Conservation (phyloP, 2,888 invertebrate genomes). For the Blera fallax region DNA sequence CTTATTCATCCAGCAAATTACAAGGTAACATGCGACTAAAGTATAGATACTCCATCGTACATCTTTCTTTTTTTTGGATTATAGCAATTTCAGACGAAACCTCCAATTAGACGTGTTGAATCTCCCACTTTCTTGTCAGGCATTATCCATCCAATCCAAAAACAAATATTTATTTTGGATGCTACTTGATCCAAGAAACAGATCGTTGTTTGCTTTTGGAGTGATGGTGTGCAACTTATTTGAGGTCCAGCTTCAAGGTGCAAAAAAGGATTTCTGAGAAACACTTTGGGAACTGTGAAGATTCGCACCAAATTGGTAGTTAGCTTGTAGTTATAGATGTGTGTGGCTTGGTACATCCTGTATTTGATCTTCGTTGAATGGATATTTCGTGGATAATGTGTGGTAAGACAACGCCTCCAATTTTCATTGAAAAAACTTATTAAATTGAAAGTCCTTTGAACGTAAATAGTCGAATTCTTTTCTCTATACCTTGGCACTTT, state of each 20-base stretch:
- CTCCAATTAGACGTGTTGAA: constrained; percentile 72
- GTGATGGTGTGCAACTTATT: constrained; percentile 50
- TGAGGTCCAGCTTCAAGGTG: constrained; percentile 47
- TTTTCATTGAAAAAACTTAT: neutral
- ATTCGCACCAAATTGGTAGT: constrained; percentile 69
- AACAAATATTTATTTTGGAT: constrained; percentile 71
- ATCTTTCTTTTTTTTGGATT: constrained; percentile 50
- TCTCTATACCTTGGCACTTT: no score
- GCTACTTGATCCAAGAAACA: constrained; percentile 42
- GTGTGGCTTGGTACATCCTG: constrained; percentile 37
- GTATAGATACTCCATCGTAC: neutral
- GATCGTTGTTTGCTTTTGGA: constrained; percentile 19
- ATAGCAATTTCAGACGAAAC: constrained; percentile 63
- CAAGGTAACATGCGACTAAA: constrained; percentile 34
- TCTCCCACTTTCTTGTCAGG: constrained; percentile 65
- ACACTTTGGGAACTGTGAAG: constrained; percentile 69
- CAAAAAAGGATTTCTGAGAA: constrained; percentile 52
- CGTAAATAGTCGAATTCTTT: no score
- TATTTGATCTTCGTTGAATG: neutral
- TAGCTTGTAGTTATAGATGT: constrained; percentile 9
- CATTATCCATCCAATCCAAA: constrained; percentile 63
- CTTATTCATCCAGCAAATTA: constrained; percentile 38
- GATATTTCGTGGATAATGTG: neutral
- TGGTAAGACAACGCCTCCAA: neutral
- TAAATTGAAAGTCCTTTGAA: neutral